These are phyloP conservation scores for Passer montanus DNA, from an alignment of 2,113 vertebrate species.

Conservation along the genomic window DNA sequence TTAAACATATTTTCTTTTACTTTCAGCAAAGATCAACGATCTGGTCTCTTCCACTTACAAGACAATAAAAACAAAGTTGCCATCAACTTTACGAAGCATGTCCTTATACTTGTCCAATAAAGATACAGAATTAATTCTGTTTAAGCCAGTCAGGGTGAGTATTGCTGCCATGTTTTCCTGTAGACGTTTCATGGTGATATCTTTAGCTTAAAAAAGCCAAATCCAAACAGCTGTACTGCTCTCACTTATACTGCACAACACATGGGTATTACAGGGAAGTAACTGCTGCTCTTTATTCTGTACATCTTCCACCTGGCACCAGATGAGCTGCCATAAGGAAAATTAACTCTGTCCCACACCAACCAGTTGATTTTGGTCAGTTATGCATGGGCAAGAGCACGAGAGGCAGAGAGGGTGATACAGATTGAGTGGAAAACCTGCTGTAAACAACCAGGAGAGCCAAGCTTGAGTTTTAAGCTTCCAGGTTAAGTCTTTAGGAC, in stretches of 20 bases:
- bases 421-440: neutral
- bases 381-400: neutral
- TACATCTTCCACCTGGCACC: neutral
- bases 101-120: constrained; percentile 94
- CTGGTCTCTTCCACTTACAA: constrained; percentile 89
- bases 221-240: neutral
- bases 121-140: constrained; percentile 97
- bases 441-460: neutral
- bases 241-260: accelerated
- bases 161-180: neutral
- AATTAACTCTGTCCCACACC: neutral
- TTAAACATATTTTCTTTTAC: constrained; percentile 29
- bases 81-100: constrained; percentile 91
- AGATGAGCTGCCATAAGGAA: neutral
- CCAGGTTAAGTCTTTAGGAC: neutral
- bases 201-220: neutral
- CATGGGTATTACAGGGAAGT: neutral
- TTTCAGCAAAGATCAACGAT: constrained; percentile 93
- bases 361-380: neutral
- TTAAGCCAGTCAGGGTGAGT: constrained; percentile 96
- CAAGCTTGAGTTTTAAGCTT: neutral
- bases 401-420: neutral
- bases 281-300: neutral
- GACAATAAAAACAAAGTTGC: constrained; percentile 92
- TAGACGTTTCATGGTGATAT: neutral